Evolutionary conservation across 2,888 invertebrate genomes (phyloP).

Genomic region (Agonum fuliginosum): DNA sequence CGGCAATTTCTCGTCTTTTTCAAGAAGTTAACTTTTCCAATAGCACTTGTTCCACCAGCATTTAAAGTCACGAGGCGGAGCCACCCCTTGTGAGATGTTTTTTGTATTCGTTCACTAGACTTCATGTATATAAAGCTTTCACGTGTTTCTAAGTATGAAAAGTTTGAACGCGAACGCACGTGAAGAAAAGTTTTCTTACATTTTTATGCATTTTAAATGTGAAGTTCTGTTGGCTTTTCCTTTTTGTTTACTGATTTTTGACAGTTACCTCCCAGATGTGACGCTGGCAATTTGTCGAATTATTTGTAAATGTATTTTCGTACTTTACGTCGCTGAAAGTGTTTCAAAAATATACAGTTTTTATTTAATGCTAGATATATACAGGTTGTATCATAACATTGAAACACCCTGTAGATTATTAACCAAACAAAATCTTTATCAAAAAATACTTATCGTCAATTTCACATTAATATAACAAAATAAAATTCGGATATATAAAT

Average conservation of each 20-base stretch:
- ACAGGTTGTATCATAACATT: too few species aligned
- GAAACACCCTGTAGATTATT: too few species aligned
- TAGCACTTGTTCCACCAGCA: constrained; percentile 52
- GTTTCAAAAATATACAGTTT: too few species aligned
- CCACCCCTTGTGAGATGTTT: constrained; percentile 28
- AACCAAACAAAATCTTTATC: too few species aligned
- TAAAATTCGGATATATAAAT: too few species aligned
- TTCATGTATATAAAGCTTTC: constrained; percentile 45
- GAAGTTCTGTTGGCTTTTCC: constrained; percentile 11
- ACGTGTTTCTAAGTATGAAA: constrained; percentile 29
- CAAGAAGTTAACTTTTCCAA: constrained; percentile 47
- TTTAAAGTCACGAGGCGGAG: constrained; percentile 53
- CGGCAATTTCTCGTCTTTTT: neutral
- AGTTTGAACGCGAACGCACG: constrained; percentile 7
- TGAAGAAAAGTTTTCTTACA: constrained; percentile 17
- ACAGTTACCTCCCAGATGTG: neutral
- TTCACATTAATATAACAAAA: too few species aligned
- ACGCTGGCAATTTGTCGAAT: neutral
- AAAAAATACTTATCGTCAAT: too few species aligned
- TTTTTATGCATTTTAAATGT: constrained; percentile 42
- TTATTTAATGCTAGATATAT: too few species aligned
- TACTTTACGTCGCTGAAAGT: too few species aligned
- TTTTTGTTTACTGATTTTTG: constrained; percentile 7
- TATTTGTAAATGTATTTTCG: neutral
- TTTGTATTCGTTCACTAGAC: constrained; percentile 21